phyloP scores from a whole-genome alignment of 2,113 vertebrate genomes.

The Aythya baeri region DNA sequence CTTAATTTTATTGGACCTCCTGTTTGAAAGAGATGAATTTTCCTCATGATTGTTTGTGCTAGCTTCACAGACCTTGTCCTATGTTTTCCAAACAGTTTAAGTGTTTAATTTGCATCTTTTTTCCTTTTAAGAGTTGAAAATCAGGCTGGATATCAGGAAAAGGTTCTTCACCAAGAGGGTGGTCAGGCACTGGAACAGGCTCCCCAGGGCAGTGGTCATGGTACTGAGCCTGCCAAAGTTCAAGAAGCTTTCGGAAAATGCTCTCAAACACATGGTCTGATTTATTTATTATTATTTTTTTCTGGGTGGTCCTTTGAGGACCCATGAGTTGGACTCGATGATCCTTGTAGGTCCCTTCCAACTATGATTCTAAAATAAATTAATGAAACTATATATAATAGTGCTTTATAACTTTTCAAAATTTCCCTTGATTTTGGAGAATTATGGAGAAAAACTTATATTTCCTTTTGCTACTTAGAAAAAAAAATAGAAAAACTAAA shows the following conservation, averaged over 20 bases:
- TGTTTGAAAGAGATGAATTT: neutral
- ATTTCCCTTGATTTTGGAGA: neutral
- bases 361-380: neutral
- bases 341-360: too few relatives aligned
- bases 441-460: neutral
- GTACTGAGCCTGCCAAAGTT: too few relatives aligned
- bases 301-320: too few relatives aligned
- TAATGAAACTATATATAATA: neutral
- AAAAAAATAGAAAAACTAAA: neutral
- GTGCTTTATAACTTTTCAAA: neutral
- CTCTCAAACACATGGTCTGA: too few relatives aligned
- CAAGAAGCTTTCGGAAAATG: too few relatives aligned
- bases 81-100: neutral
- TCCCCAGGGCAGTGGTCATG: too few relatives aligned
- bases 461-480: neutral
- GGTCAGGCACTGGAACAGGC: too few relatives aligned
- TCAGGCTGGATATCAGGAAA: too few relatives aligned
- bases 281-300: too few relatives aligned
- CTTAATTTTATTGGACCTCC: neutral
- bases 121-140: neutral
- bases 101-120: slow-evolving; percentile 12
- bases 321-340: too few relatives aligned
- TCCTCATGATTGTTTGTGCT: neutral
- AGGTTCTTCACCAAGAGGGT: too few relatives aligned
- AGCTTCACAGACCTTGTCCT: neutral